These are phyloP conservation scores for Scaptodrosophila latifasciaeformis DNA, from an alignment of 2,888 invertebrate species.

Conservation along the genomic window DNA sequence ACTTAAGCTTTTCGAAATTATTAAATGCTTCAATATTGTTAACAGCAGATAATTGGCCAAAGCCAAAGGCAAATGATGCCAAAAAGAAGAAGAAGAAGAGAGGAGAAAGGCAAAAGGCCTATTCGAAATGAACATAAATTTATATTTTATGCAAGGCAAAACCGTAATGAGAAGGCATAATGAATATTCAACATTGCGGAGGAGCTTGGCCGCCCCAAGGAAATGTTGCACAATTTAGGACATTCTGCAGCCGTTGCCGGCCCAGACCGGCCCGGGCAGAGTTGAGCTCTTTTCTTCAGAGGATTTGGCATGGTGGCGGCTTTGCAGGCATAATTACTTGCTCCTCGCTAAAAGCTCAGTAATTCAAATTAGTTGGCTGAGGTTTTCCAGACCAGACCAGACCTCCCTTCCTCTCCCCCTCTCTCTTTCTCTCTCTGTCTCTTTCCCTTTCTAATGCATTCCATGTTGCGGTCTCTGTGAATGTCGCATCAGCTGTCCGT, in stretches of 20 bases:
- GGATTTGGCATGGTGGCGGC: conserved; percentile 27
- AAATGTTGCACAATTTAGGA: conserved; percentile 67
- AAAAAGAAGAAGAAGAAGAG: no score
- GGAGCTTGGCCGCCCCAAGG: conserved; percentile 44
- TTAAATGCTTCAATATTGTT: no score
- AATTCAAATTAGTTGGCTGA: conserved; percentile 62
- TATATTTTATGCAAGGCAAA: conserved; percentile 36
- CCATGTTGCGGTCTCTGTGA: conserved; percentile 8
- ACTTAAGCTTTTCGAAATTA: no score
- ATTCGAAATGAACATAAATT: conserved; percentile 49
- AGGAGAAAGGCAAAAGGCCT: no score
- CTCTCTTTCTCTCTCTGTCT: conserved; percentile 14
- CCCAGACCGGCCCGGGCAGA: conserved; percentile 6
- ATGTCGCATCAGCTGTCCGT: neutral
- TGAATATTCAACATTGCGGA: conserved; percentile 53
- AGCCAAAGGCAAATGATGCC: no score
- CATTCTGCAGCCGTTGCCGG: conserved; percentile 46
- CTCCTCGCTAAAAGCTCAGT: conserved; percentile 42
- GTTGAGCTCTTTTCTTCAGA: neutral
- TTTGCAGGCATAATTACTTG: conserved; percentile 56
- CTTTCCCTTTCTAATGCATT: conserved; percentile 25
- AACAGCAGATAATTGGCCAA: no score
- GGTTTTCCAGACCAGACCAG: conserved; percentile 18
- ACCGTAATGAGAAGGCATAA: conserved; percentile 22
- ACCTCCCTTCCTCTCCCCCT: neutral